A percentile compares a stretch with the other conserved stretches of the same genome.
These are phyloP conservation scores for Aricia artaxerxes DNA, from an alignment of 2,888 invertebrate species.

Conservation along the genomic window DNA sequence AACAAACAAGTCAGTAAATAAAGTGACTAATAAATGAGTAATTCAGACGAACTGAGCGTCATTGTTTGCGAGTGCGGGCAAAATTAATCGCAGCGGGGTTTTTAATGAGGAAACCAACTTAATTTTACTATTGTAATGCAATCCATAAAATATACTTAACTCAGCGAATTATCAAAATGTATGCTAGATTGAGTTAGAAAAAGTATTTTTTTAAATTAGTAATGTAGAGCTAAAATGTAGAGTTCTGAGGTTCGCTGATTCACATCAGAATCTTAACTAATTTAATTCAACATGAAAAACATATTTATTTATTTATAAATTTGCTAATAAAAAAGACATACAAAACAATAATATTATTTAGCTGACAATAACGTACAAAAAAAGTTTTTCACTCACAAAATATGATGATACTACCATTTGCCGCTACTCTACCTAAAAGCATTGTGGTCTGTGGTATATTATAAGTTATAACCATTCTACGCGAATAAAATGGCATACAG, in stretches of 20 bases:
- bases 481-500: conserved; percentile 7
- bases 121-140: conserved; percentile 1
- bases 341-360: not conserved
- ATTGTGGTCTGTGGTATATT: not conserved
- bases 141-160: not conserved
- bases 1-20: conserved; percentile 55
- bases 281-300: not conserved
- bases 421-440: not conserved
- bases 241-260: not conserved
- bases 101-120: conserved; percentile 34
- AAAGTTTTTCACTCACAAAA: too few relatives aligned
- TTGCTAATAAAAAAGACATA: too few relatives aligned
- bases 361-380: not conserved
- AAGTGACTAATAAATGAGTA: conserved; percentile 76
- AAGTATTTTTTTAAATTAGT: not conserved
- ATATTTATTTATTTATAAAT: not conserved
- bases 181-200: not conserved
- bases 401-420: not conserved
- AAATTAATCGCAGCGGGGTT: conserved; percentile 34
- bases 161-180: not conserved
- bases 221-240: conserved; percentile 19
- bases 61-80: conserved; percentile 50
- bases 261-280: not conserved
- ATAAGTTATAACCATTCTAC: not conserved
- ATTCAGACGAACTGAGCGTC: conserved; percentile 65